Base-by-base conservation (phyloP, 2,888 invertebrate species). In the Neoascia interrupta region DNA sequence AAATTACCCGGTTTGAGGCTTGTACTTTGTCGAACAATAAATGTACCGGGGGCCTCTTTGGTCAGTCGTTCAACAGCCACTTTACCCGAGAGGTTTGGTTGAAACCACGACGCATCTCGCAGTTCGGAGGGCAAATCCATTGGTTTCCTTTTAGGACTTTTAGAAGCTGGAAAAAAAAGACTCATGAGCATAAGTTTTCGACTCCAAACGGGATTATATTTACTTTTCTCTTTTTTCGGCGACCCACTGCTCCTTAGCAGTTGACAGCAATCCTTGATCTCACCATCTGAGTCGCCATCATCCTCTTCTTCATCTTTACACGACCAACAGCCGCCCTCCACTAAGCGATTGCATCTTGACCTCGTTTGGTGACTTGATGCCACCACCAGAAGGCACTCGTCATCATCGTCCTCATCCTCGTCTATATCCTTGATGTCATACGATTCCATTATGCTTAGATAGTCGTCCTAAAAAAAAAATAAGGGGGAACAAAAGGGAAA, bases 251-350 rank as follows among this genome's bases (percentile, higher is more conserved):
- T 36, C 10, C 49, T 80, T 26, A 86, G 39, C 31, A 87, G 81
- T 43, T 86, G 87, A 63, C 87, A 85, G 70, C 86, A 87, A 56
- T 86, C 87, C 19, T 85, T 85, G 49, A 86, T 85, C 15, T 87
- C 87, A 0, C 84, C 86, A 81, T 83, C 83, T 2, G 81, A 82
- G 23, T 81, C 81, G 1, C 82, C 82, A 13, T 84, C 86, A 58
- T 85, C 84, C 54, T 85, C 86, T 53, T 82, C 85, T 54, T 86
- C 86, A 6, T 34, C 37, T 10, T 58, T 64, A 34, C 45, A 64
- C 2, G 75, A 53, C 75, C 75, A 76, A 11, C 63, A 76, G 13
- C 60, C 68, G 3, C 45, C 54, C 5, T 69, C 73, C 4, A 51
- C 68, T 6, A 60, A 13, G n/a, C 60, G 68, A 13, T 51, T 54